Base-by-base conservation (phyloP, 1,140 invertebrate species). In the Aphelenchoides besseyi region DNA sequence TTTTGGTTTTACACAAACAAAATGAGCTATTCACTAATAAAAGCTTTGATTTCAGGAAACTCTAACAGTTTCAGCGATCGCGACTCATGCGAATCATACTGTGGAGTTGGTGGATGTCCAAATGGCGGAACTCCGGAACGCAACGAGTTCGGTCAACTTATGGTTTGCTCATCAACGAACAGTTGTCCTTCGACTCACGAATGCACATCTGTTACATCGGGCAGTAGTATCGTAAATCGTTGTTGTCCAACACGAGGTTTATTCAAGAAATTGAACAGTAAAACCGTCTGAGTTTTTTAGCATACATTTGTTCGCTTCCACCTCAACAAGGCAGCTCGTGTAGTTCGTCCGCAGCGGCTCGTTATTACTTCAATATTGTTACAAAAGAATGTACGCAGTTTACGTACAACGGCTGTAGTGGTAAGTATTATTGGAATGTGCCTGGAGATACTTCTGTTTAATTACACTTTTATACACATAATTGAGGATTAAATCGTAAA, bases 281-380 rank as follows among this genome's bases (percentile, higher is more conserved):
- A n/a, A n/a, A n/a, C n/a, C n/a, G n/a, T n/a, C 57, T 26, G 8
- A 8, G 26, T 30, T n/a, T 80, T 76, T 30, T 32, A 76, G 78
- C 80, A 18, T 84, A 84, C 75, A 82, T 82, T 59, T 82, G 81
- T 70, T 83, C 82, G 1, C 75, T 82, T 29, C 81, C 81, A 3
- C 81, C 81, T 18, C 81, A 82, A 68, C 81, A 82, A 63, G 81
- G 81, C 33, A 70, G 66, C 30, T 75, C 77, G 0, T 82, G 81
- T 75, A 77, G 74, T 62, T 74, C 73, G 2, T 84, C 82, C 18
- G 82, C 81, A 26, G 74, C 82, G 0, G 71, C 79, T 52, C 62
- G 81, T 16, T 80, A 79, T 67, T 83, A 83, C 53, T 83, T 84
- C 74, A 83, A 83, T 63, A 84, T 83, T 57, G 82, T 84, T 35